Conservation (phyloP, 2,113 vertebrate genomes). For the Tachysurus vachellii region DNA sequence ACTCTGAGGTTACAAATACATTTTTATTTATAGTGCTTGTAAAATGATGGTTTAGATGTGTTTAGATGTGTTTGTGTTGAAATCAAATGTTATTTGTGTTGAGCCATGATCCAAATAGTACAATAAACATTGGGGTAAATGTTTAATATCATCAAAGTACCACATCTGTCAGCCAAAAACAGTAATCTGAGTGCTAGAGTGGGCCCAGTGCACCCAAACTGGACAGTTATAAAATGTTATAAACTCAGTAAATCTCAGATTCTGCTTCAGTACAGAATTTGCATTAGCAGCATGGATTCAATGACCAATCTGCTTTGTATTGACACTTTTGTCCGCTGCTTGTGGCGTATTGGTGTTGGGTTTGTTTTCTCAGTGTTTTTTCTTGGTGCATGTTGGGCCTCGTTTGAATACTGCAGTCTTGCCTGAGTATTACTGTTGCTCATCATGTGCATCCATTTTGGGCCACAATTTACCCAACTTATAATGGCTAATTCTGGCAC, state of each 20-base stretch:
- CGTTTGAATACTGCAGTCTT: background rate
- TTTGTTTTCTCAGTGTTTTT: background rate
- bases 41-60: slow-evolving; percentile 57
- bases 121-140: background rate
- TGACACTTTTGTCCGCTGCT: background rate
- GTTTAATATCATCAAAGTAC: background rate
- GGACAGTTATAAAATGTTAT: background rate
- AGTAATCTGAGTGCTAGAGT: background rate
- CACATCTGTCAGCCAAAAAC: background rate
- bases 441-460: background rate
- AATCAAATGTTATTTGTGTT: slow-evolving; percentile 62
- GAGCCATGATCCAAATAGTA: slow-evolving; percentile 56
- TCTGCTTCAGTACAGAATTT: background rate
- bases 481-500: background rate
- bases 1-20: slow-evolving; percentile 73
- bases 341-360: background rate
- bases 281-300: background rate
- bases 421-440: background rate
- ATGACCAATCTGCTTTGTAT: background rate
- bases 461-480: background rate
- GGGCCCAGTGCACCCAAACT: background rate
- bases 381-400: background rate
- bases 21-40: slow-evolving; percentile 76
- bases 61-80: slow-evolving; percentile 53
- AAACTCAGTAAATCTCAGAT: background rate